phyloP scores from a whole-genome alignment of 2,113 vertebrate genomes.

The Morone saxatilis region DNA sequence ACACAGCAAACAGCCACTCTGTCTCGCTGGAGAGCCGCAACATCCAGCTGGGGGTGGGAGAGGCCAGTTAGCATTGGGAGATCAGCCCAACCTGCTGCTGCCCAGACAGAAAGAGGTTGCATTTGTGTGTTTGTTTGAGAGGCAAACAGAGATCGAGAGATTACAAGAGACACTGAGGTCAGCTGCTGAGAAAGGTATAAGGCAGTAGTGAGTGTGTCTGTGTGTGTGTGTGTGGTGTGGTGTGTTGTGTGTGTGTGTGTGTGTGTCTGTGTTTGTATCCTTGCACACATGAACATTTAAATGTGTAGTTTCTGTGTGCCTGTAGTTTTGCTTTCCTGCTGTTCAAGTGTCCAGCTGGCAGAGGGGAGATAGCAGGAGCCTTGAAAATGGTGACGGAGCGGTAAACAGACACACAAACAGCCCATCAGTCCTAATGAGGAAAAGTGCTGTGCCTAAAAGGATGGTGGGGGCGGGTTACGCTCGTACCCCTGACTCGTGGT shows the following conservation, averaged over 20 bases:
- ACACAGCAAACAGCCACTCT: conserved; percentile 70
- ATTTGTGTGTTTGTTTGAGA: conserved; percentile 66
- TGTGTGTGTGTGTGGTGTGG: background rate
- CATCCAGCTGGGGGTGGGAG: conserved; percentile 61
- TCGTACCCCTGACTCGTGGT: conserved; percentile 35
- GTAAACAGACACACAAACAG: conserved; percentile 73
- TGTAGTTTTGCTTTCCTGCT: conserved; percentile 51
- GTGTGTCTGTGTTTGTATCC: background rate
- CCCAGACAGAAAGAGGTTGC: conserved; percentile 62
- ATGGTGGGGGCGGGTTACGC: background rate
- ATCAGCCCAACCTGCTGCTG: conserved; percentile 60
- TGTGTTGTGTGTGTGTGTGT: background rate
- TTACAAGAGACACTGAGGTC: conserved; percentile 60
- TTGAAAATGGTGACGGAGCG: conserved; percentile 72
- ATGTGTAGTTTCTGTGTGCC: conserved; percentile 42
- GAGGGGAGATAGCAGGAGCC: conserved; percentile 75
- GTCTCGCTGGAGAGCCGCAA: conserved; percentile 65
- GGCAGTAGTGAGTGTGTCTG: conserved; percentile 1
- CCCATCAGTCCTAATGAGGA: conserved; percentile 76
- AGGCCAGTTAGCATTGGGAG: conserved; percentile 66
- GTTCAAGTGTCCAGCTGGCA: conserved; percentile 81
- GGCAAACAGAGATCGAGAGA: conserved; percentile 69
- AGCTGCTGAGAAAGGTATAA: conserved; percentile 39
- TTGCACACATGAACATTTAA: conserved; percentile 38
- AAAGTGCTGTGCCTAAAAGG: conserved; percentile 62